Conservation (phyloP, 2,888 invertebrate species). For the Hoplodrina ambigua region DNA sequence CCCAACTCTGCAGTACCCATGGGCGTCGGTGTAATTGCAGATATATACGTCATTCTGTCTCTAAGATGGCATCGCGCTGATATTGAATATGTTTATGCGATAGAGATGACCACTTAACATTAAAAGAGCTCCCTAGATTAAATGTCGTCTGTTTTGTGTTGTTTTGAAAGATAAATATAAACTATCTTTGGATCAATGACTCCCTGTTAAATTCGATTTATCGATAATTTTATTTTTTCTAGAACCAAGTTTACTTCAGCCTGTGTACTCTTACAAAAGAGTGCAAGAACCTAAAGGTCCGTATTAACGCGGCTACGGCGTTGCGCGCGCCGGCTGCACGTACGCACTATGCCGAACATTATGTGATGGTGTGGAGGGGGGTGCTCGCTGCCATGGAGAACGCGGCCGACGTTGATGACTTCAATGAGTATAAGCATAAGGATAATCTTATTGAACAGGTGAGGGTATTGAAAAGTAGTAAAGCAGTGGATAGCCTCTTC, state of each 20-base stretch:
- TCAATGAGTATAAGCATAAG: constrained; percentile 95
- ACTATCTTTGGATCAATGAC: too few species aligned
- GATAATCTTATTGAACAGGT: constrained; percentile 96
- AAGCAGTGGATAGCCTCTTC: too few species aligned
- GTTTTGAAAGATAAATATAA: too few species aligned
- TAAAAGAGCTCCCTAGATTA: too few species aligned
- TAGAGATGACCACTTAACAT: too few species aligned
- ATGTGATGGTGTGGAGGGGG: constrained; percentile 92
- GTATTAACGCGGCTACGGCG: constrained; percentile 96
- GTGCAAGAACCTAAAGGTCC: constrained; percentile 96
- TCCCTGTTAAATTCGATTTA: not conserved
- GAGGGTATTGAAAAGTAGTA: constrained; percentile 38
- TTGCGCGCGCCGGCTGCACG: constrained; percentile 91
- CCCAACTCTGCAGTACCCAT: not conserved
- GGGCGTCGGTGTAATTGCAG: too few species aligned
- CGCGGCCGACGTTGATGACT: constrained; percentile 94
- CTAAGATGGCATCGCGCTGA: too few species aligned
- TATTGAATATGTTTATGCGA: too few species aligned
- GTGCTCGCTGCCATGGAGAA: constrained; percentile 94
- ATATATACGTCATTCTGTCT: not conserved
- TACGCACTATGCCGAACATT: constrained; percentile 92
- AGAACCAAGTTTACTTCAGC: constrained; percentile 92
- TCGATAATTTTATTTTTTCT: constrained; percentile 27
- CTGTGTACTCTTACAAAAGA: constrained; percentile 92
- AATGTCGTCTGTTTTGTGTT: too few species aligned